A percentile compares a stretch with the other conserved stretches of the same genome.
Conservation (phyloP, 2,888 invertebrate species). For the Drosophila nigricruria region DNA sequence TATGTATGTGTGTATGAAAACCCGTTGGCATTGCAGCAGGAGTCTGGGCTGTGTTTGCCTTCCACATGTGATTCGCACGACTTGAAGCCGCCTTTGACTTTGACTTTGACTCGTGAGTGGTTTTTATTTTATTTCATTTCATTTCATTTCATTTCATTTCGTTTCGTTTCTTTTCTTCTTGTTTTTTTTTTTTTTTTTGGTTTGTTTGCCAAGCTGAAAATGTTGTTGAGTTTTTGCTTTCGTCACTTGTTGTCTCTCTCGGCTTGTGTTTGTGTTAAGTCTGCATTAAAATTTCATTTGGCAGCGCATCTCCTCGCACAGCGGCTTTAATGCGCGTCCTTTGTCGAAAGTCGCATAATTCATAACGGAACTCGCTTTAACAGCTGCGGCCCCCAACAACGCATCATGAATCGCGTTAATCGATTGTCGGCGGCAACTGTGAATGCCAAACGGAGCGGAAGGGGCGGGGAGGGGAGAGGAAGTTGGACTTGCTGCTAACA, state of each 20-base stretch:
- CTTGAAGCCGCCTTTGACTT: constrained; percentile 40
- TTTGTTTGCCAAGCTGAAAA: constrained; percentile 31
- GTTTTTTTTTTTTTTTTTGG: not conserved
- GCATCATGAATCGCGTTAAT: constrained; percentile 45
- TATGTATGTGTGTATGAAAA: not conserved
- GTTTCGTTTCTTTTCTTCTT: no score
- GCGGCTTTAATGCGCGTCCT: constrained; percentile 22
- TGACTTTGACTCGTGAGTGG: constrained; percentile 45
- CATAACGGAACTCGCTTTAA: constrained; percentile 31
- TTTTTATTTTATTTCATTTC: constrained; percentile 16
- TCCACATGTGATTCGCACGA: constrained; percentile 49
- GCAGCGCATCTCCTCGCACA: constrained; percentile 29
- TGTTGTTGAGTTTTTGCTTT: constrained; percentile 59
- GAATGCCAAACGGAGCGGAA: not conserved
- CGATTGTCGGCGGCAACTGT: constrained; percentile 33
- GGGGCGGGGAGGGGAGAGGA: no score
- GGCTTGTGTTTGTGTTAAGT: constrained; percentile 39
- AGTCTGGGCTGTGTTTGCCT: constrained; percentile 6
- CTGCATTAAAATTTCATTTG: constrained; percentile 65
- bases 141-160: not conserved
- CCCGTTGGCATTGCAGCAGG: constrained; percentile 4
- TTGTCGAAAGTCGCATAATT: constrained; percentile 30
- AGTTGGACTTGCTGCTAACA: not conserved
- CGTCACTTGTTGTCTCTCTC: constrained; percentile 15
- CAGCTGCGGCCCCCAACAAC: constrained; percentile 49